These are phyloP conservation scores for Siderastrea radians DNA, from an alignment of 92 coral and sea anemone genomes.

Conservation along the genomic window DNA sequence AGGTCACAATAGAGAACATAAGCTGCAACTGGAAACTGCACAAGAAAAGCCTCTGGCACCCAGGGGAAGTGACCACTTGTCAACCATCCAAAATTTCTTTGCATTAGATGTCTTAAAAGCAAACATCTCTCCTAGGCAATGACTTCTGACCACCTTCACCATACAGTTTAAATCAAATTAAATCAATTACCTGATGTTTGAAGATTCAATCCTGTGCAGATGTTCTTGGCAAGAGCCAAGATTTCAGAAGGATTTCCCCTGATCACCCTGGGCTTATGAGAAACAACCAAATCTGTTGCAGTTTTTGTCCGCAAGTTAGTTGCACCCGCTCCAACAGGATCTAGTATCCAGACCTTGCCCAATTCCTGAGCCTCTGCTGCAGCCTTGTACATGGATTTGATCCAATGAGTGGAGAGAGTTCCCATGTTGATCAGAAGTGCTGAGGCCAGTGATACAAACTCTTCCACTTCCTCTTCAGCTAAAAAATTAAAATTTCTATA, in stretches of 20 bases:
- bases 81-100: not conserved
- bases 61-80: not conserved
- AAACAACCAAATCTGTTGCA: slow-evolving; percentile 46
- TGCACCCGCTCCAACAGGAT: slow-evolving; percentile 68
- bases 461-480: slow-evolving; percentile 74
- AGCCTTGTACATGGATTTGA: slow-evolving; percentile 69
- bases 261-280: slow-evolving; percentile 63
- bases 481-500: not conserved
- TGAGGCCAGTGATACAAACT: slow-evolving; percentile 51
- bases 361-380: slow-evolving; percentile 57
- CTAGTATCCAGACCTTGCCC: slow-evolving; percentile 61
- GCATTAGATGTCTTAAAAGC: not conserved
- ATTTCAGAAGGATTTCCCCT: slow-evolving; percentile 69
- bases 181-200: slow-evolving; percentile 29
- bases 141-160: too few relatives aligned
- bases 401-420: slow-evolving; percentile 61
- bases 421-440: slow-evolving; percentile 66
- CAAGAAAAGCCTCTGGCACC: too few relatives aligned
- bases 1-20: too few relatives aligned
- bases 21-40: too few relatives aligned
- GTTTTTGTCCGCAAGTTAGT: slow-evolving; percentile 55
- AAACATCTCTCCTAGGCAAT: not conserved
- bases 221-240: slow-evolving; percentile 49
- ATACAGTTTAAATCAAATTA: not conserved
- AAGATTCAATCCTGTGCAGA: slow-evolving; percentile 31